These are phyloP conservation scores for Oreochromis mossambicus DNA, from an alignment of 2,797 vertebrate genomes.

Conservation along the genomic window DNA sequence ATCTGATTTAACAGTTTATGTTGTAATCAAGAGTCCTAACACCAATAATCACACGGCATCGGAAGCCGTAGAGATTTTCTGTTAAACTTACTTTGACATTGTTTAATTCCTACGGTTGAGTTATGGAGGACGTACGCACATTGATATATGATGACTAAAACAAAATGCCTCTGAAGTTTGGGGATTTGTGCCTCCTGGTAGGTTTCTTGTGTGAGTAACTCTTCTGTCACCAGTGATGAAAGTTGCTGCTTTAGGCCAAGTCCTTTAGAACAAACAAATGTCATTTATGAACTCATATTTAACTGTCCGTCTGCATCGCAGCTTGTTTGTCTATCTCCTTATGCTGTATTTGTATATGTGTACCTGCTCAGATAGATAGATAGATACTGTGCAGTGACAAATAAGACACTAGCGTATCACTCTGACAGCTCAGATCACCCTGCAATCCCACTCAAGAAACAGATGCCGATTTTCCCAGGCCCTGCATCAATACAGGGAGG, in stretches of 20 bases:
- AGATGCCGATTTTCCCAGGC: slow-evolving; percentile 87
- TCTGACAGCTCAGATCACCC: slow-evolving; percentile 52
- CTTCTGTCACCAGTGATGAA: slow-evolving; percentile 61
- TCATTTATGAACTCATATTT: slow-evolving; percentile 52
- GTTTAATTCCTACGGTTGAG: slow-evolving; percentile 32
- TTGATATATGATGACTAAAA: slow-evolving; percentile 58
- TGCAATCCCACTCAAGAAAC: slow-evolving; percentile 68
- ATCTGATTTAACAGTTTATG: slow-evolving; percentile 20
- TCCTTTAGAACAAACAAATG: slow-evolving; percentile 63
- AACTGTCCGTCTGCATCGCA: slow-evolving; percentile 14
- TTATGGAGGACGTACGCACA: slow-evolving; percentile 20
- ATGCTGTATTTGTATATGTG: background rate
- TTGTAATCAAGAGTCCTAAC: slow-evolving; percentile 52
- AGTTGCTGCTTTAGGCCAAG: slow-evolving; percentile 45
- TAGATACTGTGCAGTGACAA: background rate
- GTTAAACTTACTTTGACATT: slow-evolving; percentile 27
- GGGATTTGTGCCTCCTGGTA: slow-evolving; percentile 56
- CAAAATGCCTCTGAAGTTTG: slow-evolving; percentile 51
- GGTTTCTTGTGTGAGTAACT: slow-evolving; percentile 56
- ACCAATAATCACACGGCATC: slow-evolving; percentile 8
- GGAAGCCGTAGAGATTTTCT: background rate
- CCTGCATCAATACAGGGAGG: slow-evolving; percentile 55
- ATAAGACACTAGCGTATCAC: slow-evolving; percentile 27
- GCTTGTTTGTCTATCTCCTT: slow-evolving; percentile 4
- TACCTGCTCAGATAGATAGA: background rate